Base-by-base conservation (phyloP, 2,888 invertebrate species). In the Thymelicus acteon region DNA sequence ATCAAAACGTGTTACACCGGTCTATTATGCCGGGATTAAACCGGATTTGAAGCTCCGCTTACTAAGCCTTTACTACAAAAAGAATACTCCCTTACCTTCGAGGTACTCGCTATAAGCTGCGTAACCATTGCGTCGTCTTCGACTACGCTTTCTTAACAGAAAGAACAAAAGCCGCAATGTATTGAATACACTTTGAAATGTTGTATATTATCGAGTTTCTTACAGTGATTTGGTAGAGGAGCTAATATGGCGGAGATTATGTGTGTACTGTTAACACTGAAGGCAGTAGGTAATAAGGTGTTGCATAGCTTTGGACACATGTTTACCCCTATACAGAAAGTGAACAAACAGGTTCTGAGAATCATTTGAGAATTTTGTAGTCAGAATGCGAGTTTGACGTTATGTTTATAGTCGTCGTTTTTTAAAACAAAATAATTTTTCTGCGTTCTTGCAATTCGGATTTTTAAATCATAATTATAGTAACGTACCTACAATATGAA, bases 11-110 rank as follows among this genome's bases (percentile, higher is more conserved):
- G 61, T 61, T 52, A n/a, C 52, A 60, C 40, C n/a, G 54, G 52
- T 15, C 67, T 39, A 67, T 67, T 67, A 67, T 61, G 49, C 44
- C 31, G 0, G 67, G 61, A 67, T 67, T 67, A 67, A 57, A 66
- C 54, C 48, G 48, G 66, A 60, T 66, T 66, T 48, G 0, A 37
- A 66, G 47, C 15, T 39, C 31, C 65, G 49, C 60, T 49, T 49
- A 49, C 67, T 60, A 52, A 19, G 60, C 15, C 24, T 44, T 31
- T 52, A 61, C 61, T 19, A 44, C n/a, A 58, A 40, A 60, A 67
- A 31, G 31, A 48, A 44, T 2, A 40, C 19, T 8, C 24, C 37
- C 6, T 10, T 6, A 44, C 13, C 19, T 39, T 37, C 48, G 7
- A 24, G 15, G 57, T 8, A 31, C 48, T 48, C 49, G 48, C 48